Evolutionary conservation across 92 coral and sea anemone genomes (phyloP), one percentile per base, ranked within the genome.

Genomic region (Actinernus sp.): DNA sequence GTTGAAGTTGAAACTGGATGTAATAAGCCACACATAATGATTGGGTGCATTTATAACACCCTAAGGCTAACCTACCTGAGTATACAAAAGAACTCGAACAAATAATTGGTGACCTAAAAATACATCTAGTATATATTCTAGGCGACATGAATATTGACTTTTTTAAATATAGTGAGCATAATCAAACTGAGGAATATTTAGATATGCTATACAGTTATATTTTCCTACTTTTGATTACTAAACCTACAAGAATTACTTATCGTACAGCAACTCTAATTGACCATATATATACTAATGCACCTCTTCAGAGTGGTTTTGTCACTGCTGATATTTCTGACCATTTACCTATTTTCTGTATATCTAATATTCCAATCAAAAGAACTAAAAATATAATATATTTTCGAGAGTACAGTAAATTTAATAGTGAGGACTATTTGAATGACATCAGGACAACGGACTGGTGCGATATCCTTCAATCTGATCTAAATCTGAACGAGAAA

Each of bases 61-160:
- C 80, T 6, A 31, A 31, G 14, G 60, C 61, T 0, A 48, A 47
- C 29, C 2, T 61, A 3, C 21, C 24, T 0, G 31, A 27, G 1
- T 73, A 18, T 40, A 61, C 60, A 1, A 29, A 6, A n/a, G 41
- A 49, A 20, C 52, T 73, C 1, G 81, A 62, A 9, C 41, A 73
- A 17, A 1, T 73, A 1, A 1, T 73, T 4, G 26, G 22, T 21
- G 20, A 41, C 9, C 60, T 71, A 6, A 71, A 44, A 26, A 57
- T 26, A 19, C 2, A 20, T 3, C 60, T 60, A 19, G 73, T 54
- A 1, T 17, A 50, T 16, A 31, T 65, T 50, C 13, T 65, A 16
- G 76, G 84, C 2, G 69, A 66, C 26, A 22, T 66, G 8, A 75
- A 75, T 40, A 75, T 75, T 39, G 74, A 75, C 47, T 61, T 75